A percentile compares a stretch with the other conserved stretches of the same genome.
These are phyloP conservation scores for Cinclus mexicanus DNA, from an alignment of 2,113 vertebrate genomes.

Conservation along the genomic window DNA sequence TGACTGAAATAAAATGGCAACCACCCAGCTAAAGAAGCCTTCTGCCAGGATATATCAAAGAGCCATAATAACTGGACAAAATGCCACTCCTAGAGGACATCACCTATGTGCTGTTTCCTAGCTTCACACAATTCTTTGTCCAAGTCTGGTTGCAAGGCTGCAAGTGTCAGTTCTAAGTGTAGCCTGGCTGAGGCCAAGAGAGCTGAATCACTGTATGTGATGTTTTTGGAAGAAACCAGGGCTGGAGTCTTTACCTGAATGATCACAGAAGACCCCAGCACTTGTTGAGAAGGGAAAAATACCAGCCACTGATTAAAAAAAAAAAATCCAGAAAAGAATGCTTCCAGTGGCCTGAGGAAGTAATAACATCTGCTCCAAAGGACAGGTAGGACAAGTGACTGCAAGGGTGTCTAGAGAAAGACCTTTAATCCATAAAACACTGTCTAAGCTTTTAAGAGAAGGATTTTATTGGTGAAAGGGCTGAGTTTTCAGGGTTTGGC, in stretches of 20 bases:
- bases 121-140: not conserved
- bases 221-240: not conserved
- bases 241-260: not conserved
- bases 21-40: not conserved
- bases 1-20: not conserved
- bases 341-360: not conserved
- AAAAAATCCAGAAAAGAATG: not conserved
- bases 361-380: not conserved
- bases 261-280: not conserved
- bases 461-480: not conserved
- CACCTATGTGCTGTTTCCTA: not conserved
- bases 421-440: not conserved
- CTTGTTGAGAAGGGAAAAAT: not conserved
- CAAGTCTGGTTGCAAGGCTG: not conserved
- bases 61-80: not conserved
- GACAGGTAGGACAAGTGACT: not conserved
- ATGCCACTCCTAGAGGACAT: not conserved
- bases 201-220: not conserved
- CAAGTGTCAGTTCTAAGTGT: not conserved
- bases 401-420: not conserved
- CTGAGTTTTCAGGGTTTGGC: not conserved
- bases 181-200: rapidly evolving
- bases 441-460: not conserved
- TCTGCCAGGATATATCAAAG: not conserved
- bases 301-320: not conserved